A percentile compares a stretch with the other conserved stretches of the same genome.
Conservation (phyloP, 2,888 invertebrate genomes). For the Abrostola triplasia region DNA sequence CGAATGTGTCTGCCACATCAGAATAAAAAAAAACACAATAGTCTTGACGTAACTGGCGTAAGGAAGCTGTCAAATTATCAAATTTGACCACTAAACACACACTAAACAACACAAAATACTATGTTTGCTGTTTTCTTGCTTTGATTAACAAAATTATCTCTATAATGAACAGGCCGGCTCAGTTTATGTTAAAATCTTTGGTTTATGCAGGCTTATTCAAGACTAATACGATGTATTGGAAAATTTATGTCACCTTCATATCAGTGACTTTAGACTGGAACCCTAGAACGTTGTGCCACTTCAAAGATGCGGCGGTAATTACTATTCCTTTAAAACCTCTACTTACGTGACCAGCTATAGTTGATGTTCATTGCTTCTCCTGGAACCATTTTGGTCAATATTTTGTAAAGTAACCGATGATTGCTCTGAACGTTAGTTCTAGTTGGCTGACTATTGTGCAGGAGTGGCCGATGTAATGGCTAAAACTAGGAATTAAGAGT, state of each 20-base stretch:
- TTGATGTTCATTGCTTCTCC: neutral
- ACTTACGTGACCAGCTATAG: neutral
- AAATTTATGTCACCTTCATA: slow-evolving; percentile 64
- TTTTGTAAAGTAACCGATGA: neutral
- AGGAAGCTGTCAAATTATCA: slow-evolving; percentile 17
- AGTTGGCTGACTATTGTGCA: neutral
- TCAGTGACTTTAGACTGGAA: slow-evolving; percentile 65
- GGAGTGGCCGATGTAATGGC: neutral
- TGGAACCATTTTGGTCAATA: neutral
- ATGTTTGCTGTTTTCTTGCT: slow-evolving; percentile 13
- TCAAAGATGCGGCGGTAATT: slow-evolving; percentile 70
- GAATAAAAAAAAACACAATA: slow-evolving; percentile 3
- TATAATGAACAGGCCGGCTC: slow-evolving; percentile 48
- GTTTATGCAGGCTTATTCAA: slow-evolving; percentile 62
- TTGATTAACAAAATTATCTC: slow-evolving; percentile 23
- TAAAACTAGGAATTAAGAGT: neutral
- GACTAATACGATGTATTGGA: slow-evolving; percentile 68
- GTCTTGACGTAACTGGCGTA: slow-evolving; percentile 9
- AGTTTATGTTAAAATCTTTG: slow-evolving; percentile 65
- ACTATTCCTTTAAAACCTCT: slow-evolving; percentile 8
- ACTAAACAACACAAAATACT: slow-evolving; percentile 24
- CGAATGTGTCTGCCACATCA: neutral
- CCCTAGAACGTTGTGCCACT: slow-evolving; percentile 58
- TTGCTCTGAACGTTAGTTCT: neutral
- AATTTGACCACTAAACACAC: slow-evolving; percentile 14